Evolutionary conservation across 2,797 vertebrate species (phyloP).

Genomic region (Micropoecilia bifurca): DNA sequence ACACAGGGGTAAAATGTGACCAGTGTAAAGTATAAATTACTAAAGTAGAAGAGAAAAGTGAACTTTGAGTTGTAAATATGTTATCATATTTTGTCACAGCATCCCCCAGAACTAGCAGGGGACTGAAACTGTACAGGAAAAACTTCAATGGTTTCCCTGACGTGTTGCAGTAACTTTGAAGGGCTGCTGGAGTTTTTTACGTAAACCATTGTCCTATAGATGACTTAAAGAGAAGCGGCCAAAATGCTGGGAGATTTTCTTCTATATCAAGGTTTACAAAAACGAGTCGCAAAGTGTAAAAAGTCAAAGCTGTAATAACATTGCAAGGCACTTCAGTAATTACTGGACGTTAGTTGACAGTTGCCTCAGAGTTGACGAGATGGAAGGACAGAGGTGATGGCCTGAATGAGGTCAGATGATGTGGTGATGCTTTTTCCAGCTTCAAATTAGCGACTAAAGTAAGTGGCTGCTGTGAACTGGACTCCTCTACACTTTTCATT

Average conservation of each 20-base stretch:
- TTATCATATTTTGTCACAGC: slow-evolving; percentile 42
- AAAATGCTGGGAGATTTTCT: slow-evolving; percentile 32
- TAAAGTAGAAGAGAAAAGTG: slow-evolving; percentile 33
- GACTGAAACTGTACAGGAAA: slow-evolving; percentile 36
- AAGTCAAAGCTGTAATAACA: slow-evolving; percentile 55
- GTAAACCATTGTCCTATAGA: slow-evolving; percentile 34
- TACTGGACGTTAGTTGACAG: slow-evolving; percentile 40
- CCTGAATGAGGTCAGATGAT: slow-evolving; percentile 63
- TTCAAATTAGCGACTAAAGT: slow-evolving; percentile 23
- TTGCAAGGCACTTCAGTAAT: slow-evolving; percentile 36
- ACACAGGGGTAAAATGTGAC: slow-evolving; percentile 49
- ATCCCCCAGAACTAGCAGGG: slow-evolving; percentile 23
- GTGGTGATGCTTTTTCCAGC: slow-evolving; percentile 19
- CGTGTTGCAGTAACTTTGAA: slow-evolving; percentile 42
- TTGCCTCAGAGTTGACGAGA: slow-evolving; percentile 40
- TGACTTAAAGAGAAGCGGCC: slow-evolving; percentile 20
- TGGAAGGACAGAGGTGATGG: slow-evolving; percentile 28
- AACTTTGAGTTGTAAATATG: slow-evolving; percentile 35
- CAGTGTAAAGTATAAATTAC: slow-evolving; percentile 48
- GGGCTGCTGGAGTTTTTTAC: slow-evolving; percentile 21
- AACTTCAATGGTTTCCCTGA: slow-evolving; percentile 39
- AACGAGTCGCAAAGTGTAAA: slow-evolving; percentile 49
- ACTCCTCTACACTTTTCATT: neutral
- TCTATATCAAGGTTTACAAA: slow-evolving; percentile 25
- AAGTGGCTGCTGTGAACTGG: slow-evolving; percentile 19